A percentile compares a stretch with the other conserved stretches of the same genome.
Conservation (phyloP, 2,888 invertebrate genomes). For the Tipula confusa region DNA sequence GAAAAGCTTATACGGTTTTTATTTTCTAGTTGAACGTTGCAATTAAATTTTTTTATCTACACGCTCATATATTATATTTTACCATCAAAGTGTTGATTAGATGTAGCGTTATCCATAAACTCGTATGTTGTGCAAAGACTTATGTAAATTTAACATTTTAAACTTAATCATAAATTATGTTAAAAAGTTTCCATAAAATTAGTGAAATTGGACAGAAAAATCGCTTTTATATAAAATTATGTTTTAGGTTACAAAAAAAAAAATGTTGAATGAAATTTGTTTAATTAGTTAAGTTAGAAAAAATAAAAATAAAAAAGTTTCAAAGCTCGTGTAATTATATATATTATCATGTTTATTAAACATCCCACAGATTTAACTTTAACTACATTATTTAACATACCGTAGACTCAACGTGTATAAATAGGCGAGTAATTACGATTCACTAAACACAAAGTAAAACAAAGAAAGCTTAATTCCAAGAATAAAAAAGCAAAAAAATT, state of each 20-base stretch:
- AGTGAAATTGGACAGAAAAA: background rate
- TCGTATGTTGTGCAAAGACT: background rate
- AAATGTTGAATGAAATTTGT: background rate
- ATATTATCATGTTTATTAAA: background rate
- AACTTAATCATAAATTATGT: conserved; percentile 3
- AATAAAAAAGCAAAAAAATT: background rate
- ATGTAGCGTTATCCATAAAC: background rate
- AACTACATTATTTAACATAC: background rate
- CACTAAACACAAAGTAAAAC: background rate
- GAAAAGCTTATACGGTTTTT: background rate
- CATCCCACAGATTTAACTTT: background rate
- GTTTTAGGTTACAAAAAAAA: background rate
- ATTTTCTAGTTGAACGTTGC: background rate
- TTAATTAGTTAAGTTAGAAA: background rate
- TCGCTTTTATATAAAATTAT: background rate
- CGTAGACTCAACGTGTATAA: background rate
- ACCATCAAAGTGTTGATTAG: conserved; percentile 3
- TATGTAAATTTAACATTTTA: background rate
- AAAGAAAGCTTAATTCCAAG: background rate
- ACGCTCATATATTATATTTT: background rate
- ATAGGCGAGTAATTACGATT: background rate
- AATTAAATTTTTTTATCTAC: background rate
- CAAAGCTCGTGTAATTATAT: background rate
- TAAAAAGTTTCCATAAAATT: background rate
- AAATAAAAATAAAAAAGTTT: background rate